Evolutionary conservation across 2,888 invertebrate genomes (phyloP).

Genomic region (Scrobipalpa costella): DNA sequence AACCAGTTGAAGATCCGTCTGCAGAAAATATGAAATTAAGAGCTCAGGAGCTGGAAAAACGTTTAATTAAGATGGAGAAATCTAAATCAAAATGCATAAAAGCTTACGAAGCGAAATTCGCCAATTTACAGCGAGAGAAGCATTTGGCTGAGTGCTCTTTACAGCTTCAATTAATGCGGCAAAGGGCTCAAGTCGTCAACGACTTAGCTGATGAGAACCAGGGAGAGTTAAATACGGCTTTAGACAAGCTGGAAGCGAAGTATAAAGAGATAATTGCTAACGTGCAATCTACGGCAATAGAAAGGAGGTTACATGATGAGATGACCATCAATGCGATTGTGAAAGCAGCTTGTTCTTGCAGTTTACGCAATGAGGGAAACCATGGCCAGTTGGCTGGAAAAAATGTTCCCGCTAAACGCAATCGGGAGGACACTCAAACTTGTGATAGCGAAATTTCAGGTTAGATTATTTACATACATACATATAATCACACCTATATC

Average conservation of each 20-base stretch:
- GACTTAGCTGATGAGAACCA: slow-evolving; percentile 63
- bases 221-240: slow-evolving; percentile 52
- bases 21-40: slow-evolving; percentile 45
- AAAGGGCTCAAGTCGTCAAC: slow-evolving; percentile 62
- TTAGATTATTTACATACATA: neutral
- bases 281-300: slow-evolving; percentile 70
- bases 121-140: slow-evolving; percentile 62
- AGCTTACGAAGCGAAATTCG: slow-evolving; percentile 60
- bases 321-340: slow-evolving; percentile 63
- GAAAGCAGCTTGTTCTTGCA: slow-evolving; percentile 55
- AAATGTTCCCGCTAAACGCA: slow-evolving; percentile 46
- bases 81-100: slow-evolving; percentile 55
- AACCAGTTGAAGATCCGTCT: slow-evolving; percentile 43
- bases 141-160: slow-evolving; percentile 64
- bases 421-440: slow-evolving; percentile 39
- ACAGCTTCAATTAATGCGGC: slow-evolving; percentile 64
- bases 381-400: slow-evolving; percentile 44
- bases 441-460: slow-evolving; percentile 51
- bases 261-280: slow-evolving; percentile 72
- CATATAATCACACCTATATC: too few species aligned
- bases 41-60: slow-evolving; percentile 58
- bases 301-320: slow-evolving; percentile 69
- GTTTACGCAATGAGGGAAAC: slow-evolving; percentile 29
- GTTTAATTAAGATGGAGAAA: slow-evolving; percentile 62
- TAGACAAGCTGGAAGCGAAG: slow-evolving; percentile 67